These are phyloP conservation scores for Xylocopa sonorina DNA, from an alignment of 1,140 invertebrate species.

Conservation along the genomic window DNA sequence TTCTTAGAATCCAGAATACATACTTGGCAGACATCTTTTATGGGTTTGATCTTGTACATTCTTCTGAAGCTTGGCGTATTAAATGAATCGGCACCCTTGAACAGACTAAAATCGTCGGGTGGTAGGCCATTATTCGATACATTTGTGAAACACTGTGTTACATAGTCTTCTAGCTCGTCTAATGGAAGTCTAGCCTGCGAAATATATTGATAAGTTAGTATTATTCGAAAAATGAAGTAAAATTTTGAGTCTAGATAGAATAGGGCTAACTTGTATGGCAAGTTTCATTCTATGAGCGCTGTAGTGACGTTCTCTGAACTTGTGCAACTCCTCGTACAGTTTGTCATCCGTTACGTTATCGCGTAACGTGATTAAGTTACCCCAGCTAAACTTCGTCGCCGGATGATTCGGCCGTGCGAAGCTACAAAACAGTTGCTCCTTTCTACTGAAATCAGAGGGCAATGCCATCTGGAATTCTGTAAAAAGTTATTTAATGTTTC, in stretches of 20 bases:
- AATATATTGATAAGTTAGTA: not conserved
- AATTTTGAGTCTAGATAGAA: not conserved
- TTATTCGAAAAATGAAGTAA: not conserved
- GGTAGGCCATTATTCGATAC: conserved; percentile 86
- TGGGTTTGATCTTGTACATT: conserved; percentile 90
- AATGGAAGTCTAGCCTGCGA: conserved; percentile 89
- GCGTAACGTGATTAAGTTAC: conserved; percentile 90
- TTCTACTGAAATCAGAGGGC: conserved; percentile 86
- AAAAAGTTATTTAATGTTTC: conserved; percentile 22
- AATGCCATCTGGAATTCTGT: conserved; percentile 89
- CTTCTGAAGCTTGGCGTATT: conserved; percentile 86
- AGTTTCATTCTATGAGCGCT: conserved; percentile 95
- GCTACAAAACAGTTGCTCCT: conserved; percentile 88
- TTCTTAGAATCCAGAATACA: conserved; percentile 1
- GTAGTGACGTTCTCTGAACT: conserved; percentile 92
- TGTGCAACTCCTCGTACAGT: conserved; percentile 86
- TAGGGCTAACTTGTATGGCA: conserved; percentile 85
- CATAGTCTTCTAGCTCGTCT: conserved; percentile 87
- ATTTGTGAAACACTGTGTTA: conserved; percentile 85
- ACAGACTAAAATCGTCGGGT: conserved; percentile 84
- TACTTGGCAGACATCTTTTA: conserved; percentile 88
- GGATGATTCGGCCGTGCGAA: conserved; percentile 88
- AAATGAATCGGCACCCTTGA: conserved; percentile 82
- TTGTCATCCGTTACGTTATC: conserved; percentile 86
- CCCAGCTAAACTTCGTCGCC: conserved; percentile 92